Evolutionary conservation across 2,797 vertebrate species (phyloP).

Genomic region (Potorous gilbertii): DNA sequence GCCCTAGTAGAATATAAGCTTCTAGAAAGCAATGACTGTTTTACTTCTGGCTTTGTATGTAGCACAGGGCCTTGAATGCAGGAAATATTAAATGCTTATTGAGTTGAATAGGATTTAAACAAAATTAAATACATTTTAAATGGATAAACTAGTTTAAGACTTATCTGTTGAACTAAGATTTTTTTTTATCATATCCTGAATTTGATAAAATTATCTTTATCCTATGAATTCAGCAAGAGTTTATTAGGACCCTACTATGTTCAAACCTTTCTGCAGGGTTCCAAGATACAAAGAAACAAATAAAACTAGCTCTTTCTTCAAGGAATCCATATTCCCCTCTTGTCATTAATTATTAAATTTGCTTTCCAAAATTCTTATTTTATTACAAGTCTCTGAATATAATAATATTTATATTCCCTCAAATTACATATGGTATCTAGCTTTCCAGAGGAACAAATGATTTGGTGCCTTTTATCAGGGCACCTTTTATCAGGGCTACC

Average conservation of each 20-base stretch:
- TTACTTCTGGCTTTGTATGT: not conserved
- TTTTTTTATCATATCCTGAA: not conserved
- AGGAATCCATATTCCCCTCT: constrained; percentile 24
- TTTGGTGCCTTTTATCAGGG: not conserved
- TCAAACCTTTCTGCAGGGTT: not conserved
- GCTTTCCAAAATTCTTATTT: not conserved
- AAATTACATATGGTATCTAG: not conserved
- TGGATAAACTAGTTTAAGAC: not conserved
- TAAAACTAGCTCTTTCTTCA: not conserved
- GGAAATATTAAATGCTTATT: not conserved
- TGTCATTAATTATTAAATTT: not conserved
- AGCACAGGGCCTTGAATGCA: not conserved
- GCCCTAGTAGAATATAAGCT: not conserved
- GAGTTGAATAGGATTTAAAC: not conserved
- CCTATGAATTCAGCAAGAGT: not conserved
- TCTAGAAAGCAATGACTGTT: not conserved
- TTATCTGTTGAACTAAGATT: constrained; percentile 7
- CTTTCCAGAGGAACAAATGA: constrained; percentile 49
- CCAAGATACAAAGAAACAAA: not conserved
- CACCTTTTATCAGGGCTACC: constrained; percentile 2
- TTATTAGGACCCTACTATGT: not conserved
- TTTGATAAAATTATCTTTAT: constrained; percentile 10
- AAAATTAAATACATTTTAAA: no score
- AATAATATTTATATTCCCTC: constrained; percentile 28
- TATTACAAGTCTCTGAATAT: not conserved